Evolutionary conservation across 2,797 vertebrate species (phyloP), one percentile per base, ranked within the genome.

Genomic region (Lateolabrax maculatus): DNA sequence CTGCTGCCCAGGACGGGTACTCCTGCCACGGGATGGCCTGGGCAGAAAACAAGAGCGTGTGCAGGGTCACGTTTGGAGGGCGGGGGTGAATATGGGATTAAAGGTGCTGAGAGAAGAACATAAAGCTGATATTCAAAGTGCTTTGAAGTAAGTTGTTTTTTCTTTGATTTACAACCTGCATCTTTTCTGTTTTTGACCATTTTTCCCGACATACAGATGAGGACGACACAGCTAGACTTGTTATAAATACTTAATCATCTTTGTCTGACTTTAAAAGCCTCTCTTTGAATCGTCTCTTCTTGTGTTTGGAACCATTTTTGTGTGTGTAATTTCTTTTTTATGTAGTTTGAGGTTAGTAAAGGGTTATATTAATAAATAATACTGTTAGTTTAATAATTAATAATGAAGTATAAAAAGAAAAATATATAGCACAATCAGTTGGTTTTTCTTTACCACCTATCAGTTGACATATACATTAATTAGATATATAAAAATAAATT

Each of bases 21-120:
- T 91, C 79, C 48, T 91, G 48, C 95, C 95, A 96, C 0, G 95
- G 95, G 64, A 95, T 25, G 13, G 95, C 95, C 95, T 96, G 80
- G 6, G 36, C 34, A 9, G 5, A 12, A 10, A 9, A 0, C 9
- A 19, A 9, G 13, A 15, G 65, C 18, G 3, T 3, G 27, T 25
- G 23, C 48, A 49, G 48, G 10, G 43, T 44, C 9, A 44, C 16
- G 16, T 58, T 9, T 21, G 9, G 19, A 58, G 3, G 31, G 27
- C 13, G 3, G 43, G n/a, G n/a, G n/a, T n/a, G n/a, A n/a, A n/a
- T n/a, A n/a, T n/a, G n/a, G 6, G 27, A n/a, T 23, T 34, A 9
- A 18, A 37, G 19, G 3, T 48, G 29, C 19, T n/a, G 31, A 19
- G 2, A 6, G 8, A 46, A 46, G 8, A n/a, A n/a, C n/a, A n/a